Evolutionary conservation across 2,797 vertebrate species (phyloP).

Genomic region (Tapera naevia): DNA sequence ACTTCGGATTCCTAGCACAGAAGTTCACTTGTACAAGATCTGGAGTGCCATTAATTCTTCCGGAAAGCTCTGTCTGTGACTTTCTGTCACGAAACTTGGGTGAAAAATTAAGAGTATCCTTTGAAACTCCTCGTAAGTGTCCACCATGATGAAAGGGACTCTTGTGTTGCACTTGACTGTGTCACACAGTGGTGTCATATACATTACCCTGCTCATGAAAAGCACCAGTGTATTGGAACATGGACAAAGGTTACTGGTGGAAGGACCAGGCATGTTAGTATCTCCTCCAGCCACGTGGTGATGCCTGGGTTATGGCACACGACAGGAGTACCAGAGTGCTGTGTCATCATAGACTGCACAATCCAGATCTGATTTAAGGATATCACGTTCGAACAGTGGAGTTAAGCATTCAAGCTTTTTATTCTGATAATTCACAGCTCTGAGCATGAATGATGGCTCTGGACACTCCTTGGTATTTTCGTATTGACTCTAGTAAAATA

Average conservation of each 20-base stretch:
- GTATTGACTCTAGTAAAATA: background rate
- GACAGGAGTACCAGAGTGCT: background rate
- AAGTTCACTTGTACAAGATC: background rate
- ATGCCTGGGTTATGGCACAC: background rate
- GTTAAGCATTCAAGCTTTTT: background rate
- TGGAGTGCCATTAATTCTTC: background rate
- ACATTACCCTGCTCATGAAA: background rate
- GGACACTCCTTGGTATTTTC: background rate
- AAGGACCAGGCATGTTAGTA: accelerated
- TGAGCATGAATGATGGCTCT: background rate
- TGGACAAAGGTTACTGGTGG: background rate
- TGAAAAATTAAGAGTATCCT: background rate
- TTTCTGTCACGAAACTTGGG: background rate
- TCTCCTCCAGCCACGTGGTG: background rate
- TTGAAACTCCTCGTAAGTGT: background rate
- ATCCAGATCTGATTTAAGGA: background rate
- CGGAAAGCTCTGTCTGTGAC: background rate
- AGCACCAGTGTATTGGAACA: background rate
- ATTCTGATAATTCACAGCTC: background rate
- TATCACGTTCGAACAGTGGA: background rate
- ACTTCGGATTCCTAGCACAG: background rate
- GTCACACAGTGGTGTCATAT: background rate
- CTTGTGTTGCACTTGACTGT: background rate
- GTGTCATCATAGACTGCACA: accelerated
- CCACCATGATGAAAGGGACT: background rate